Percentiles rank a stretch among this genome's conserved stretches.
Evolutionary conservation across 2,888 invertebrate species (phyloP).

Genomic region (Asteroscopus sphinx): DNA sequence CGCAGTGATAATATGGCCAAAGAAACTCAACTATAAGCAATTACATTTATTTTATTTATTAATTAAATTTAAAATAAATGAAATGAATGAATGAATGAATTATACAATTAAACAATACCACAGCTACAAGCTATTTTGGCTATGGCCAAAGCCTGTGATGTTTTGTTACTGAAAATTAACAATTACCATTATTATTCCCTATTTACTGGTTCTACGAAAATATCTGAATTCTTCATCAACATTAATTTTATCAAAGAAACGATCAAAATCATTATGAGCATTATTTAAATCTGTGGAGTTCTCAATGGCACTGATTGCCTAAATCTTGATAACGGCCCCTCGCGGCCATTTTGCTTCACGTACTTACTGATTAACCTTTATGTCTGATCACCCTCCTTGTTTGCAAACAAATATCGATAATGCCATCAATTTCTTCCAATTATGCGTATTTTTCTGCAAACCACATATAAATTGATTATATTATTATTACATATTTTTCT

Average conservation of each 20-base stretch:
- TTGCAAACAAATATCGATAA: conserved; percentile 57
- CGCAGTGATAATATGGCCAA: too few species aligned
- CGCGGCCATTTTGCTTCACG: conserved; percentile 61
- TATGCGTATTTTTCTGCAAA: conserved; percentile 42
- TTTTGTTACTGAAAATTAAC: not conserved
- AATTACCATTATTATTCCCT: not conserved
- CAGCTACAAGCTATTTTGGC: too few species aligned
- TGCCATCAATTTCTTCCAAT: conserved; percentile 52
- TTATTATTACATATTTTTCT: too few species aligned
- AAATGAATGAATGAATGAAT: too few species aligned
- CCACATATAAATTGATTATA: too few species aligned
- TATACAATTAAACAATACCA: too few species aligned
- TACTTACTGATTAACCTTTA: conserved; percentile 66
- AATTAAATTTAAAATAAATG: too few species aligned
- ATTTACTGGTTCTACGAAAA: conserved; percentile 2
- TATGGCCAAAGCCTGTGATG: too few species aligned
- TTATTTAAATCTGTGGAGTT: conserved; percentile 56
- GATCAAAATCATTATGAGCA: conserved; percentile 57
- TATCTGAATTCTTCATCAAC: not conserved
- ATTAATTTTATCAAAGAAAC: conserved; percentile 31
- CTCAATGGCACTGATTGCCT: conserved; percentile 82
- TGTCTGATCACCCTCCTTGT: conserved; percentile 76
- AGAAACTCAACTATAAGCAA: too few species aligned
- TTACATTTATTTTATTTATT: too few species aligned
- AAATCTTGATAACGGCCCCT: conserved; percentile 82